Base-by-base conservation (phyloP, 2,113 vertebrate species). In the Sylvilagus bachmani region DNA sequence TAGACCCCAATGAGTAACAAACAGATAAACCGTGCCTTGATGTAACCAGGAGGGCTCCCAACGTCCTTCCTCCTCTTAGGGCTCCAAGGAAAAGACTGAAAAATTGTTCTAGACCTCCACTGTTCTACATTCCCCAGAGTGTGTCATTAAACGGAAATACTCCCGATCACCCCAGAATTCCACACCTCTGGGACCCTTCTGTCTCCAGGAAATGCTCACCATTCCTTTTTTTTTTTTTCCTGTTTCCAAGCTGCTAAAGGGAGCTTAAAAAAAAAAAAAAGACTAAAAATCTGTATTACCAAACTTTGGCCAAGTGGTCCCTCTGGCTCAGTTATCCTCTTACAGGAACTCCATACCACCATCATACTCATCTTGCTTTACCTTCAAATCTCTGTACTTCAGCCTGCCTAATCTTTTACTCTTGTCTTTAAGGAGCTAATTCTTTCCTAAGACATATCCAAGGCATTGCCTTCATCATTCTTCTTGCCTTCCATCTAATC, bases 331-430 rank as follows among this genome's bases (percentile, higher is more conserved):
- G 12, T 6, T 74, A 71, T 53, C n/a, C 36, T 58, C 92, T 74
- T 86, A 19, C 53, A 44, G 55, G 88, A 64, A 89, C 5, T 38
- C 53, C 44, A 53, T 61, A 38, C 44, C 27, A 82, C 29, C 21
- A 84, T 77, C 44, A 94, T 14, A 6, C 19, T 83, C 55, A 51
- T 89, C 24, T n/a, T 25, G 89, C 38, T 81, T 85, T 25, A 77
- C 36, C 69, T 96, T 80, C 73, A 74, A 91, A 89, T 95, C 51
- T 95, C 64, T 83, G 53, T 44, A 90, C 25, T 51, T 78, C 73
- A 58, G 25, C 22, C 36, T 90, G 77, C 11, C 24, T 81, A 44
- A 44, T 44, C n/a, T 21, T 36, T 36, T 25, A 77, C 38, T 85
- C 58, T 81, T 67, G 13, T 71, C 44, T 86, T 51, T 87, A 91